These are phyloP conservation scores for Galerucella calmariensis DNA, from an alignment of 2,888 invertebrate genomes.

Conservation along the genomic window DNA sequence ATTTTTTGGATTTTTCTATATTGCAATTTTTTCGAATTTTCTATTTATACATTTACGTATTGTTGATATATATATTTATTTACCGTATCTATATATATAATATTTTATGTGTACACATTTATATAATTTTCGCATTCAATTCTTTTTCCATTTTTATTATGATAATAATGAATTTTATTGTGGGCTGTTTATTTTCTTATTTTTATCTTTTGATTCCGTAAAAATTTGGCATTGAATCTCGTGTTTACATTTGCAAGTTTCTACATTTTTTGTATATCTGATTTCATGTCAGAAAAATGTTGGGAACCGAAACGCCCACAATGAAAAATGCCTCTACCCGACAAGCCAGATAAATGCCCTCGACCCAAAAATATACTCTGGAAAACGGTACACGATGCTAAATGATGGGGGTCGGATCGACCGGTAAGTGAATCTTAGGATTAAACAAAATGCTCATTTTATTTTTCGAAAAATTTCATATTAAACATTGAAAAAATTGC, in stretches of 20 bases:
- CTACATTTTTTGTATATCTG: slow-evolving; percentile 36
- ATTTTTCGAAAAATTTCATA: background rate
- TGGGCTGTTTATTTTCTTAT: slow-evolving; percentile 10
- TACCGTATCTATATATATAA: background rate
- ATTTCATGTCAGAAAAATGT: slow-evolving; percentile 38
- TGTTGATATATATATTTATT: background rate
- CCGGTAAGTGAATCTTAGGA: slow-evolving; percentile 28
- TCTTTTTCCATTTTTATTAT: background rate
- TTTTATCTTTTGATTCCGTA: slow-evolving; percentile 13
- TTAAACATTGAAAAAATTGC: background rate
- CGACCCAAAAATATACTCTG: slow-evolving; percentile 20
- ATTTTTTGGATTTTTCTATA: background rate
- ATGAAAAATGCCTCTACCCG: slow-evolving; percentile 1
- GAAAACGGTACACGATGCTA: slow-evolving; percentile 7
- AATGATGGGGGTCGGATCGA: slow-evolving; percentile 17
- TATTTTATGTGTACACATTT: slow-evolving; percentile 7
- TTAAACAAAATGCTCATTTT: slow-evolving; percentile 15
- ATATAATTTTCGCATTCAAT: background rate
- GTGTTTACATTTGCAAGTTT: slow-evolving; percentile 16
- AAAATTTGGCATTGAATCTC: slow-evolving; percentile 15
- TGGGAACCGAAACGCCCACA: slow-evolving; percentile 25
- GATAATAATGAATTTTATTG: background rate
- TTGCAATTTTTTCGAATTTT: background rate
- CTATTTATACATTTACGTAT: background rate
- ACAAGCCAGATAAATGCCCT: slow-evolving; percentile 23